Evolutionary conservation across 2,888 invertebrate species (phyloP), one percentile per base, ranked within the genome.

Genomic region (Andrena fulva): DNA sequence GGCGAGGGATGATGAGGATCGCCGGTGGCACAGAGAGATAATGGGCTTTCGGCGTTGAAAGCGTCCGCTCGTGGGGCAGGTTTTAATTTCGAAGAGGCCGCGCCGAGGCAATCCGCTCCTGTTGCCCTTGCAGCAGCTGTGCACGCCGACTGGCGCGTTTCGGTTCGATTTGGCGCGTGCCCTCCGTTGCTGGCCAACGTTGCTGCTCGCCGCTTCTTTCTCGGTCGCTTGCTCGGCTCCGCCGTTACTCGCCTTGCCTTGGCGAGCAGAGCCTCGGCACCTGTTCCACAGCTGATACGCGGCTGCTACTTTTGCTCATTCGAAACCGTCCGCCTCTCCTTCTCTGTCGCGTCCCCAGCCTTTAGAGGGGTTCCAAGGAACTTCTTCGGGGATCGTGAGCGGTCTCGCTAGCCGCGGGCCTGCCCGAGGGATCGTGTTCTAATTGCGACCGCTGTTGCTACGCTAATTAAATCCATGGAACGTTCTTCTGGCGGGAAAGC

Each of bases 221-320:
- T 84, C 59, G 24, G 54, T 48, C 20, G 72, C 80, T 73, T 75
- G 80, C 83, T 81, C 64, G 69, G 84, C 73, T 69, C 56, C 79
- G 76, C 77, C 77, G 74, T 77, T 75, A 71, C 84, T 85, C 85
- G 62, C 63, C 67, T 54, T 12, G 54, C 54, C 68, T 76, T 50
- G 48, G 63, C 60, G 86, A 79, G 85, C 86, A 87, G 24, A 29
- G 86, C 85, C 87, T 90, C 89, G 91, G 92, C 93, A 93, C 93
- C 93, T 93, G 93, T 93, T 93, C 92, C 91, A 92, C 93, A 93
- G 93, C 93, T 93, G 93, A 93, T 93, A 92, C 88, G 90, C 91
- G 89, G 89, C 86, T 90, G 89, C 87, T 86, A 80, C 88, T 90
- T 79, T 77, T 80, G 81, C 86, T 70, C 81, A 54, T 56, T 77